Conservation (phyloP, 2,888 invertebrate species). For the Nephrotoma appendiculata region DNA sequence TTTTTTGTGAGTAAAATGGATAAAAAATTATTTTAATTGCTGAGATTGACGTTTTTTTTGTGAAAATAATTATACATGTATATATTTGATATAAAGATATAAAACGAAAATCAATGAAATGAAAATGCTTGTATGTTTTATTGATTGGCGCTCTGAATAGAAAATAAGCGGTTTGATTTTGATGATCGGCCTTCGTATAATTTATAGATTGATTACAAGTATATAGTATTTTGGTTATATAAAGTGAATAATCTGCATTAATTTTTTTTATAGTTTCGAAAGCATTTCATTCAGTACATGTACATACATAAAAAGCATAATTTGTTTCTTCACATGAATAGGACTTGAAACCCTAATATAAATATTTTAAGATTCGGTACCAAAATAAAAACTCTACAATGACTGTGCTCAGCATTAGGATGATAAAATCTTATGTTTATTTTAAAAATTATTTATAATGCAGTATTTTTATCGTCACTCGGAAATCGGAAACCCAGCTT, state of each 20-base stretch:
- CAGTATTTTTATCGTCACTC: too few relatives aligned
- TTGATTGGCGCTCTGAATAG: neutral
- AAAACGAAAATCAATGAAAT: neutral
- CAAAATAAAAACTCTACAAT: too few relatives aligned
- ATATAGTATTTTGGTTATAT: neutral
- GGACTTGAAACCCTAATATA: neutral
- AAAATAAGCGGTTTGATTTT: neutral
- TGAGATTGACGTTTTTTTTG: neutral
- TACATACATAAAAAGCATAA: neutral
- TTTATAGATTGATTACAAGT: neutral
- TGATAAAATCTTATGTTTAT: too few relatives aligned
- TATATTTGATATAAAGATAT: neutral
- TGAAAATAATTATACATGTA: neutral
- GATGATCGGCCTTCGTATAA: neutral
- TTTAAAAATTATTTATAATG: too few relatives aligned
- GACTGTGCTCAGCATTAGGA: too few relatives aligned
- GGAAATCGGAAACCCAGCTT: too few relatives aligned
- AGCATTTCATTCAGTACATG: neutral
- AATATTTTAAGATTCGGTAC: too few relatives aligned
- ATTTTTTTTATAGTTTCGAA: neutral
- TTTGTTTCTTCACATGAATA: neutral
- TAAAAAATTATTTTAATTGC: neutral
- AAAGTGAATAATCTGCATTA: neutral
- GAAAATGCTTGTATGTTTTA: neutral
- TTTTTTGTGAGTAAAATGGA: neutral